Evolutionary conservation across 2,113 vertebrate species (phyloP).

Genomic region (Leptobrachium ailaonicum): DNA sequence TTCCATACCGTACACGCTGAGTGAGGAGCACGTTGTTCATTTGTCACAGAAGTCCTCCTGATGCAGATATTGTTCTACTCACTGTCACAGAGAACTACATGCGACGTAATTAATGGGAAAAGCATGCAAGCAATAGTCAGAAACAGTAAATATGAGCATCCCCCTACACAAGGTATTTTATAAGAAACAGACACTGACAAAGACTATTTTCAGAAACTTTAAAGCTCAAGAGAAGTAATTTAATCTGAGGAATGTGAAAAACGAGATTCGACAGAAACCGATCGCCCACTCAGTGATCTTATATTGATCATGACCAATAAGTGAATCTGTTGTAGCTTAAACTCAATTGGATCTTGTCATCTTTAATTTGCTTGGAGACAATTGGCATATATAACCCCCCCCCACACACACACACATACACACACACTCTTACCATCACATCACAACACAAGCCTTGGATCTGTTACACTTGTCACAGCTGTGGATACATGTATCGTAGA

Average conservation of each 20-base stretch:
- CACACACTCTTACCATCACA: background rate
- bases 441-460: background rate
- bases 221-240: no score
- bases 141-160: background rate
- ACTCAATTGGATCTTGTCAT: background rate
- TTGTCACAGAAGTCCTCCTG: no score
- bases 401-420: background rate
- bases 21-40: no score
- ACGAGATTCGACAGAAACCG: slow-evolving; percentile 1
- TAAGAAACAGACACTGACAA: no score
- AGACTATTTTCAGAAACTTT: no score
- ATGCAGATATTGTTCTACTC: no score
- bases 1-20: no score
- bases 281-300: background rate
- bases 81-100: no score
- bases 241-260: background rate
- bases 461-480: background rate
- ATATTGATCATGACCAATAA: slow-evolving; percentile 18
- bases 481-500: background rate
- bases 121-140: no score
- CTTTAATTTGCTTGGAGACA: background rate
- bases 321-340: background rate
- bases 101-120: no score
- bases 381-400: background rate
- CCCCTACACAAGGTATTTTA: no score